Evolutionary conservation across 2,113 vertebrate genomes (phyloP).

Genomic region (Nycticorax nycticorax): DNA sequence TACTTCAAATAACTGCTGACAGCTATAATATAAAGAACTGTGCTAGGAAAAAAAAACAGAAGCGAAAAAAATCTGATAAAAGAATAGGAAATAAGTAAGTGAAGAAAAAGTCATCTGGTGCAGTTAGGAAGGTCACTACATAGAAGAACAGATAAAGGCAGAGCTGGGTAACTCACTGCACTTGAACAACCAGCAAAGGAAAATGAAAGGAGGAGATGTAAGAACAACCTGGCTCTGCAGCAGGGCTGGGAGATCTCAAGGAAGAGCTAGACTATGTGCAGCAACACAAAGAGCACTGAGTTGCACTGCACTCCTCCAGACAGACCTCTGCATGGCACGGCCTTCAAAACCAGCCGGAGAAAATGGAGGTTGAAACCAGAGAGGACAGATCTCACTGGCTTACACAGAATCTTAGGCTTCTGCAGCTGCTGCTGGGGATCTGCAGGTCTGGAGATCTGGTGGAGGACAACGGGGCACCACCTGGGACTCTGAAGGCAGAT

Average conservation of each 20-base stretch:
- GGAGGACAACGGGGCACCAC: neutral
- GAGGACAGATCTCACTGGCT: neutral
- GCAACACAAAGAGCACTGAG: rapidly evolving
- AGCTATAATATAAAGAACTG: neutral
- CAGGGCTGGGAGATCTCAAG: neutral
- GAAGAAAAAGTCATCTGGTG: neutral
- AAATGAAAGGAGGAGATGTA: neutral
- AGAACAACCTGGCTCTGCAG: neutral
- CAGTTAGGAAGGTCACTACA: neutral
- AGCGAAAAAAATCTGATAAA: neutral
- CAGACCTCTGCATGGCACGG: neutral
- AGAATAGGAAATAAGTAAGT: neutral
- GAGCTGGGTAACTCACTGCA: neutral
- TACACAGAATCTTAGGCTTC: neutral
- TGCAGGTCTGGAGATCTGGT: neutral
- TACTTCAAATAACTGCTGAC: neutral
- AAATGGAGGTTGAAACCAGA: neutral
- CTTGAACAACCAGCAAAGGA: neutral
- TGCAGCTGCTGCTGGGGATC: neutral
- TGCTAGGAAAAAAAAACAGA: neutral
- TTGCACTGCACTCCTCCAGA: neutral
- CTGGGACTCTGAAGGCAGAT: neutral
- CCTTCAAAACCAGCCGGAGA: neutral
- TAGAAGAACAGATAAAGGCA: neutral
- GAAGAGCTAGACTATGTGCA: neutral